Conservation (phyloP, 2,888 invertebrate genomes). For the Coremacera marginata region DNA sequence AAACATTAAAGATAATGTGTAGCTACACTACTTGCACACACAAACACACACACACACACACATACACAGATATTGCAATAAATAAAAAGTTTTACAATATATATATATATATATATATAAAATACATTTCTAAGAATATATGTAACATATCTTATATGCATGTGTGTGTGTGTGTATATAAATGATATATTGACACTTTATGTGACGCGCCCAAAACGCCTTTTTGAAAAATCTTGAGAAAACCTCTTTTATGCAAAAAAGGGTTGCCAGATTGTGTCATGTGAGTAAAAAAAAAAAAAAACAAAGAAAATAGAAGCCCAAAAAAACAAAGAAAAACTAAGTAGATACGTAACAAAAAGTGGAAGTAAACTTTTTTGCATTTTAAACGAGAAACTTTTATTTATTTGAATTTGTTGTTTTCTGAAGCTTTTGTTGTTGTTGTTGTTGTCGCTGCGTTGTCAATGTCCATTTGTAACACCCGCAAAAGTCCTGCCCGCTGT, state of each 20-base stretch:
- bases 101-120: neutral
- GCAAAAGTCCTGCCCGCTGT: constrained; percentile 2
- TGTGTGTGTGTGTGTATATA: neutral
- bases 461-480: constrained; percentile 50
- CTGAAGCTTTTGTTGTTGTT: neutral
- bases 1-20: neutral
- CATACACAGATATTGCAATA: constrained; percentile 7
- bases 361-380: constrained; percentile 25
- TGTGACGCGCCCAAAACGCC: neutral
- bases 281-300: neutral
- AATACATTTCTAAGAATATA: neutral
- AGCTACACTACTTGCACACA: constrained; percentile 15
- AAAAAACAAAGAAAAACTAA: neutral
- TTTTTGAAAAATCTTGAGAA: neutral
- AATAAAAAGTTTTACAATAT: neutral
- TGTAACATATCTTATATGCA: neutral
- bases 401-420: constrained; percentile 11
- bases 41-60: constrained; percentile 25
- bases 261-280: constrained; percentile 7
- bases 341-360: neutral
- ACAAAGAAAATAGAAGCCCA: neutral
- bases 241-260: constrained; percentile 6
- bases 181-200: constrained; percentile 20
- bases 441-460: constrained; percentile 38
- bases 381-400: constrained; percentile 27